Base-by-base conservation (phyloP, 1,140 invertebrate genomes). In the Drosophila bifasciata region DNA sequence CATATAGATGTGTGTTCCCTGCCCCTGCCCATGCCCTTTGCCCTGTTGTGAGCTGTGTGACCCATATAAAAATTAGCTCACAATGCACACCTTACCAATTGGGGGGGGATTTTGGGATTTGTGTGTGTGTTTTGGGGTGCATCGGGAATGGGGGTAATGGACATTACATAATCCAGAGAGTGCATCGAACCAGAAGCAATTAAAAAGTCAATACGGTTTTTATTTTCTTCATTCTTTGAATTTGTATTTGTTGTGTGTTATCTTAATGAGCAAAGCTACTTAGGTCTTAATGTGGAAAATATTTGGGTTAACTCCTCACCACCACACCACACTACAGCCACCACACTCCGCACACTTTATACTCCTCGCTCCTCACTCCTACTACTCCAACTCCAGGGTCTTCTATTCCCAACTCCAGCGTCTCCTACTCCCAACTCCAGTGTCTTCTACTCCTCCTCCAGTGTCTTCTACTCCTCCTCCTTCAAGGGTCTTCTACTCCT, bases 231-330 rank as follows among this genome's bases (percentile, higher is more conserved):
- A 7, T 56, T 19, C 8, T 45, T 4, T 16, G 3, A n/a, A 19
- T 57, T 43, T 48, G 19, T 21, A 0, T 21, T 2, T 68, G 25
- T 44, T 11, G 21, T 46, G 23, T 61, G 59, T 70, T 70, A 79
- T 79, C 76, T 79, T 79, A 79, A 79, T 79, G 77, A 79, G 64
- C 51, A 79, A 79, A 79, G 76, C 76, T 79, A 79, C 76, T 79
- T 80, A 79, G 52, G 76, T 36, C 71, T 80, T 76, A 80, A 79
- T 79, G 77, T 80, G 64, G 60, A 63, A 56, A 72, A 72, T 80
- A 79, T 79, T 79, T 75, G 50, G 77, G 76, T 67, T 74, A 76
- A 58, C 32, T 36, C 32, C 32, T n/a, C n/a, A n/a, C n/a, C n/a
- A n/a, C n/a, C n/a, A n/a, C n/a, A n/a, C n/a, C n/a, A n/a, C n/a